These are phyloP conservation scores for Dicycla oo DNA, from an alignment of 2,888 invertebrate genomes.

Conservation along the genomic window DNA sequence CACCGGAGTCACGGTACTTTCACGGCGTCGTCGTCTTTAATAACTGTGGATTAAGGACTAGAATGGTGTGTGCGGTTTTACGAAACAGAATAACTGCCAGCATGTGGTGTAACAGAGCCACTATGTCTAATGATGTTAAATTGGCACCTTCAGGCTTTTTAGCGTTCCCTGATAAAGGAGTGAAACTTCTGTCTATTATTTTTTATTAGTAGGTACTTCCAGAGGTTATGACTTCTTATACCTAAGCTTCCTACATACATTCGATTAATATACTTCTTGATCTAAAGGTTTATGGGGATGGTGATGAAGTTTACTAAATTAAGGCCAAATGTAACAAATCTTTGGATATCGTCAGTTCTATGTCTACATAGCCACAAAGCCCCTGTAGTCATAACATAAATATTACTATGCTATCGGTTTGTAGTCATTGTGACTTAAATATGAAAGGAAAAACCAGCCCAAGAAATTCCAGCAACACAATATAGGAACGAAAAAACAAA, in stretches of 20 bases:
- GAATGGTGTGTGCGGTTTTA: conserved; percentile 57
- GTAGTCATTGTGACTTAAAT: not conserved
- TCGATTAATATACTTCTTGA: not conserved
- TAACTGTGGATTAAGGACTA: conserved; percentile 22
- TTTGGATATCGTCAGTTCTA: not conserved
- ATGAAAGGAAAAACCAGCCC: conserved; percentile 1
- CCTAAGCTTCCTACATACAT: not conserved
- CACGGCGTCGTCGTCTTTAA: conserved; percentile 41
- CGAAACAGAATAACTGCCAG: conserved; percentile 59
- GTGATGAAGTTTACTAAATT: not conserved
- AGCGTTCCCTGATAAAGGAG: conserved; percentile 34
- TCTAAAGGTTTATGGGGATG: too few species aligned
- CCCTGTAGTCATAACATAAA: not conserved
- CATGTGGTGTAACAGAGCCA: conserved; percentile 58
- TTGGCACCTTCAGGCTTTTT: conserved; percentile 58
- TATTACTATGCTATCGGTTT: not conserved
- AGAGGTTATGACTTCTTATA: not conserved
- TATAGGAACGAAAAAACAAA: not conserved
- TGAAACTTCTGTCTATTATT: not conserved
- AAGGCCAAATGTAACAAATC: not conserved
- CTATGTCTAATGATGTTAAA: conserved; percentile 66
- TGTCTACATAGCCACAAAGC: not conserved
- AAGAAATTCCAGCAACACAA: not conserved
- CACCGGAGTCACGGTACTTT: conserved; percentile 36
- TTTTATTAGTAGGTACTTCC: not conserved